Evolutionary conservation across 2,797 vertebrate species (phyloP).

Genomic region (Emys orbicularis): DNA sequence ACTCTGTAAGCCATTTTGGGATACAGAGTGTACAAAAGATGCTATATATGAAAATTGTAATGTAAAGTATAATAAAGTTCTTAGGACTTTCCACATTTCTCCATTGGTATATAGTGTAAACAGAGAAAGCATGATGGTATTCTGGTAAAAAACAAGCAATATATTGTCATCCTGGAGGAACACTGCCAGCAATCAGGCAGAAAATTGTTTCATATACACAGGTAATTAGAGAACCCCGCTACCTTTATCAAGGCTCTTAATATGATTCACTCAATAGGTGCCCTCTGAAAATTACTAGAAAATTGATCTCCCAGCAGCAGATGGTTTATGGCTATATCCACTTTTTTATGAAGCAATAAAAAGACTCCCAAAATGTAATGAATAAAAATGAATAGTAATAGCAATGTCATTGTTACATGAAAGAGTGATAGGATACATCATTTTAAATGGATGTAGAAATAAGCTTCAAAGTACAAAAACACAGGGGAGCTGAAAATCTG

Average conservation of each 20-base stretch:
- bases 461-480: conserved; percentile 10
- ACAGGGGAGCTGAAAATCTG: not conserved
- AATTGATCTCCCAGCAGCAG: not conserved
- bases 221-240: not conserved
- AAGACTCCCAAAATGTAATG: not conserved
- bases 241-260: not conserved
- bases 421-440: not conserved
- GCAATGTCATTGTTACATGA: not conserved
- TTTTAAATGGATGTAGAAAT: not conserved
- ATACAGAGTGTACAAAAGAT: not conserved
- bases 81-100: not conserved
- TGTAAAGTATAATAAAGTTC: not conserved
- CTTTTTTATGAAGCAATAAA: not conserved
- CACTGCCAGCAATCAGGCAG: not conserved
- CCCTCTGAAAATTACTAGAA: not conserved
- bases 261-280: not conserved
- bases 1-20: not conserved
- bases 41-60: not conserved
- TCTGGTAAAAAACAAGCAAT: not conserved
- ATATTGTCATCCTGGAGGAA: not conserved
- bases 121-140: not conserved
- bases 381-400: not conserved
- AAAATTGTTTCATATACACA: not conserved
- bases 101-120: not conserved
- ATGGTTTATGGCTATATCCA: not conserved